Base-by-base conservation (phyloP, 2,888 invertebrate species). In the Drosophila ochracea region DNA sequence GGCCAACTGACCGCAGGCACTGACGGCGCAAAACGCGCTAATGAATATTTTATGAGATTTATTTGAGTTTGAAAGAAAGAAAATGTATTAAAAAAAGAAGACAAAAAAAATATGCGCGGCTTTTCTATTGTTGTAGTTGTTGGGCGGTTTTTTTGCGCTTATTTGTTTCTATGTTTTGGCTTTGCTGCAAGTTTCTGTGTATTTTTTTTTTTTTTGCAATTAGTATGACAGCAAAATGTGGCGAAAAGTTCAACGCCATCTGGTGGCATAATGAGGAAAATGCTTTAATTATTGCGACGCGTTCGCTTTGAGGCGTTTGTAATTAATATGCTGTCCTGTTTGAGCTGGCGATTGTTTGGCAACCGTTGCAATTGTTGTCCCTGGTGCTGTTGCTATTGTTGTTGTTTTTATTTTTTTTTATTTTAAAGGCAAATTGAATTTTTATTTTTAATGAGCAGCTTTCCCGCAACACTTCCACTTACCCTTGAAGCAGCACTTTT, bases 401-500 rank as follows among this genome's bases (percentile, higher is more conserved):
- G 1, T 25, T 25, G 25, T 25, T 25, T 6, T 30, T 7, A 7
- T 7, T 7, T 30, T 57, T 31, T 33, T 6, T n/a, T 33, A 21
- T 52, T 16, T 11, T 21, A 25, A 19, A 37, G 6, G 30, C 30
- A 52, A 63, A 64, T 68, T 61, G 37, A 64, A 69, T 69, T 53
- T 67, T 66, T 67, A 52, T 37, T 73, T 78, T 75, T 78, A 78
- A 78, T 71, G 75, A 79, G 78, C 71, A 53, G 37, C 61, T 43
- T 41, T 10, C 43, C 43, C 10, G 16, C 16, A 30, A 25, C 37
- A 33, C 13, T 13, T n/a, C 49, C n/a, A 84, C 95, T 95, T 93
- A 95, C 95, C 94, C 90, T 95, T 94, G 90, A 95, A 95, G 91
- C 95, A 95, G 92, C 95, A 95, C 90, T 95, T 95, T 91, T 95